Percentiles rank a stretch among this genome's conserved stretches.
Conservation (phyloP, 1,140 invertebrate genomes). For the Eurosta solidaginis region DNA sequence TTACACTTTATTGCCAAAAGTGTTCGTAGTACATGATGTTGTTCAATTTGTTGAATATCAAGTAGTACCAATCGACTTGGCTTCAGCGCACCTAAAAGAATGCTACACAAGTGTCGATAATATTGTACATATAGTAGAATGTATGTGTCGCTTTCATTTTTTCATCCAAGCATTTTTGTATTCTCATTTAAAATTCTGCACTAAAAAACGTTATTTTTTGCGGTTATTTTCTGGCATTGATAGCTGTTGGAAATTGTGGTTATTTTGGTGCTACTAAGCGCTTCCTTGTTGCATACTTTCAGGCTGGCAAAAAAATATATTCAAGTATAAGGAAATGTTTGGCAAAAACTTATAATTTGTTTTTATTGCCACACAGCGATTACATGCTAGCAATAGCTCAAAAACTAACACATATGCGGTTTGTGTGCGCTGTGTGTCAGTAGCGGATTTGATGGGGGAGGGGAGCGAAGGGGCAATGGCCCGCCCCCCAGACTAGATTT, state of each 20-base stretch:
- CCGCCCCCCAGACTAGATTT: too few species aligned
- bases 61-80: background rate
- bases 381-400: background rate
- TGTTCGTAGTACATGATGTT: too few species aligned
- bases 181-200: background rate
- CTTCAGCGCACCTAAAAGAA: background rate
- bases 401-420: too few species aligned
- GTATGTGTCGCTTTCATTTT: background rate
- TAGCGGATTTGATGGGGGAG: too few species aligned
- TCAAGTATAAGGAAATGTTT: background rate
- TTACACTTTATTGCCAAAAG: background rate
- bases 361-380: background rate
- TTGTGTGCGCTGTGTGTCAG: too few species aligned
- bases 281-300: background rate
- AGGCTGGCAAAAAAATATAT: background rate
- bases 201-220: background rate
- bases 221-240: background rate
- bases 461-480: too few species aligned
- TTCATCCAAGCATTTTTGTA: background rate
- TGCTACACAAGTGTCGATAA: background rate
- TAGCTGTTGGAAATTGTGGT: conserved; percentile 17
- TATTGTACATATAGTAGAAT: background rate
- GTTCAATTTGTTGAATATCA: conserved; percentile 22
- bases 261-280: background rate
- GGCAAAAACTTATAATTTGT: background rate